phyloP scores from a whole-genome alignment of 2,113 vertebrate species.

The Dicentrarchus labrax region DNA sequence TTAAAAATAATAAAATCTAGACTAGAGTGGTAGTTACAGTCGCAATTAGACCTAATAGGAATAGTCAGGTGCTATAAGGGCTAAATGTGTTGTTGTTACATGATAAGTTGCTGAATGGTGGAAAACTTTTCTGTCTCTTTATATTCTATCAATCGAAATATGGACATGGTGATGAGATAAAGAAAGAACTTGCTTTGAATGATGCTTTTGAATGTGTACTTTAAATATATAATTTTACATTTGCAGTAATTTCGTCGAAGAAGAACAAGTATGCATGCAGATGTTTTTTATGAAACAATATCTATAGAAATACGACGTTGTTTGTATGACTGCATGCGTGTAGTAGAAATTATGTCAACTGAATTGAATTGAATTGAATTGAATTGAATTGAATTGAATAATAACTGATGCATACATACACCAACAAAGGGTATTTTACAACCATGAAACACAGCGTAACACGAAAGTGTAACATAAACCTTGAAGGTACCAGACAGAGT shows the following conservation, averaged over 20 bases:
- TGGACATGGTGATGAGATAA: too few species aligned
- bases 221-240: neutral
- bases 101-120: neutral
- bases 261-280: neutral
- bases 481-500: conserved; percentile 3
- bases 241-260: neutral
- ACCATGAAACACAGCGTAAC: conserved; percentile 5
- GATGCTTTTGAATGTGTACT: too few species aligned
- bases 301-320: neutral
- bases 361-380: too few species aligned
- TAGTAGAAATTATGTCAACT: neutral
- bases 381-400: too few species aligned
- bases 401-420: neutral
- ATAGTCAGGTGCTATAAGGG: neutral
- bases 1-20: neutral
- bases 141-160: neutral
- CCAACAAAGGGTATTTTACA: neutral
- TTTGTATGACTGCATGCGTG: neutral
- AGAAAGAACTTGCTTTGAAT: neutral
- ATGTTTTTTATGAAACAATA: neutral
- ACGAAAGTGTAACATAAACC: conserved; percentile 19
- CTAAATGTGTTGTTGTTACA: neutral
- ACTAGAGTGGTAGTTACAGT: neutral
- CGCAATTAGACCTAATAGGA: neutral
- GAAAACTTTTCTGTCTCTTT: neutral